Evolutionary conservation across 2,797 vertebrate genomes (phyloP).

Genomic region (Moxostoma hubbsi): DNA sequence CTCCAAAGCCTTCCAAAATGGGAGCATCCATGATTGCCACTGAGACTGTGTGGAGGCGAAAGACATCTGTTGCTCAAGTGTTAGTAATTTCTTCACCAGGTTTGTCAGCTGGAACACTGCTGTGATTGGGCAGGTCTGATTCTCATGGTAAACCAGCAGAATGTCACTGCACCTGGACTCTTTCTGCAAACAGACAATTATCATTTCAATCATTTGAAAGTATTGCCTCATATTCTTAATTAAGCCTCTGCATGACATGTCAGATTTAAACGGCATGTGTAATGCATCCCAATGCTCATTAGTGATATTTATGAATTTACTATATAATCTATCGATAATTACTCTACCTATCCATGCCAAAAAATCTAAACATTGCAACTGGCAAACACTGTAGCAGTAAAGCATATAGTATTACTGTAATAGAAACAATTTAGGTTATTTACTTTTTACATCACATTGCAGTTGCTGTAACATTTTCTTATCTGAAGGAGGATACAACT

Average conservation of each 20-base stretch:
- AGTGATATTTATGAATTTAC: constrained; percentile 39
- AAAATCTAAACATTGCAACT: no score
- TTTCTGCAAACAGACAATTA: constrained; percentile 59
- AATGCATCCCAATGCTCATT: constrained; percentile 13
- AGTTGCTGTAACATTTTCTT: no score
- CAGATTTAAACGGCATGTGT: constrained; percentile 31
- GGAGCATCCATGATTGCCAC: constrained; percentile 43
- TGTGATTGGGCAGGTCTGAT: constrained; percentile 62
- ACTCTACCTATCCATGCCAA: constrained; percentile 1
- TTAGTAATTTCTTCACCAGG: constrained; percentile 61
- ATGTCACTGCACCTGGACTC: constrained; percentile 26
- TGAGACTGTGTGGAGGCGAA: constrained; percentile 44
- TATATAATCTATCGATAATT: neutral
- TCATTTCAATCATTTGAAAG: constrained; percentile 55
- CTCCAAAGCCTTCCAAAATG: constrained; percentile 29
- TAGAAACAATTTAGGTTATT: no score
- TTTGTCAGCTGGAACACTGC: constrained; percentile 58
- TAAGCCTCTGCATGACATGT: constrained; percentile 45
- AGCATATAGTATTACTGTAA: no score
- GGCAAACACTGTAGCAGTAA: no score
- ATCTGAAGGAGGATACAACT: no score
- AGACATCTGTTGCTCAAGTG: constrained; percentile 62
- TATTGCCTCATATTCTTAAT: constrained; percentile 50
- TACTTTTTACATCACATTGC: no score
- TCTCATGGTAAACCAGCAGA: constrained; percentile 52